phyloP scores from a whole-genome alignment of 2,797 vertebrate genomes.

The Xyrichtys novacula region DNA sequence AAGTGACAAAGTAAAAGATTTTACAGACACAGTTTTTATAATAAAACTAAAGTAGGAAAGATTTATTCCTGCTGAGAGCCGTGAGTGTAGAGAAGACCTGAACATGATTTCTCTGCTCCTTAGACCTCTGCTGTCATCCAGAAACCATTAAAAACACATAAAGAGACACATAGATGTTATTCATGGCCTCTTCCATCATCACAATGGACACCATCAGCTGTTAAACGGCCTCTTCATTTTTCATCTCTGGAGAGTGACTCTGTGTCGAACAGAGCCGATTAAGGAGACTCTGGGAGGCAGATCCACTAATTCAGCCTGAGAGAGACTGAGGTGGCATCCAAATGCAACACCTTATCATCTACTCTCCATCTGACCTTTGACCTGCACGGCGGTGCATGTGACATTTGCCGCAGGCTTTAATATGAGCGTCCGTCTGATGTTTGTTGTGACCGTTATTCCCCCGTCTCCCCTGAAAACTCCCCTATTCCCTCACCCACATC shows the following conservation, averaged over 20 bases:
- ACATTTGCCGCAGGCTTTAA: constrained; percentile 36
- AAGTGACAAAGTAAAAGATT: too few relatives aligned
- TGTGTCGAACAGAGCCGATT: neutral
- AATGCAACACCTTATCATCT: neutral
- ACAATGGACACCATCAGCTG: neutral
- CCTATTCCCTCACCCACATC: neutral
- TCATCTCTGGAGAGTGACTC: neutral
- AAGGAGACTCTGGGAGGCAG: neutral
- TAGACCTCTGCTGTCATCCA: neutral
- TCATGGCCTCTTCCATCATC: constrained; percentile 9
- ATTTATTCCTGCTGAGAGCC: neutral
- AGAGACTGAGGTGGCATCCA: neutral
- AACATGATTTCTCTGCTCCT: neutral
- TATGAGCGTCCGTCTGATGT: constrained; percentile 41
- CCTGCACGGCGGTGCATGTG: constrained; percentile 7
- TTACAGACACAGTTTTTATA: too few relatives aligned
- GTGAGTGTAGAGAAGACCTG: neutral
- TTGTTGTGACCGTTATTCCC: constrained; percentile 17
- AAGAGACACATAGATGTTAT: constrained; percentile 8
- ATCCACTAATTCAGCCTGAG: neutral
- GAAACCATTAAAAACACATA: constrained; percentile 9
- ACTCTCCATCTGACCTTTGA: constrained; percentile 12
- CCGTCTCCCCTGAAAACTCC: neutral
- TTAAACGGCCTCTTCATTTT: constrained; percentile 14
- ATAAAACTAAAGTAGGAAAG: neutral